A percentile compares a stretch with the other conserved stretches of the same genome.
phyloP scores from a whole-genome alignment of 1,140 invertebrate species.

The Bombus sibiricus region DNA sequence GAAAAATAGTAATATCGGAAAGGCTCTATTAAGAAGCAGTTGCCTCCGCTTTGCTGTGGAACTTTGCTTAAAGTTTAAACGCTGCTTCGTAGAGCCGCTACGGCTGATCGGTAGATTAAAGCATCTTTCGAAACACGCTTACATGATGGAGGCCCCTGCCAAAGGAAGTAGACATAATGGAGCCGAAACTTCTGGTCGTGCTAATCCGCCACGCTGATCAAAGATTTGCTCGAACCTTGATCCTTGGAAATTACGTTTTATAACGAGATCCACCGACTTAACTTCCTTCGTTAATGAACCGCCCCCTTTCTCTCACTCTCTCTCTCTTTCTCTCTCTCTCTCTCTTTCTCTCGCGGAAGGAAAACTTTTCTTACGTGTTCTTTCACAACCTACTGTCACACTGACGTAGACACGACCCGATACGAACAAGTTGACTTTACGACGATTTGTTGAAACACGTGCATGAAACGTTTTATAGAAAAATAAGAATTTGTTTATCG shows the following conservation, averaged over 20 bases:
- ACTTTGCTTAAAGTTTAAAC: conserved; percentile 53
- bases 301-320: neutral
- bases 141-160: conserved; percentile 6
- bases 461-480: neutral
- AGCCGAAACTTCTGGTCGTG: neutral
- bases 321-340: too few species aligned
- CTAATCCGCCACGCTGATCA: conserved; percentile 39
- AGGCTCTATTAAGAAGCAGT: conserved; percentile 55
- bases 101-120: conserved; percentile 57
- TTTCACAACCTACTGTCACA: neutral
- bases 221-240: conserved; percentile 39
- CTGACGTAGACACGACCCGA: neutral
- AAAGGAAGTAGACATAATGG: conserved; percentile 36
- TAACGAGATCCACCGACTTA: neutral
- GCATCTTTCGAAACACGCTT: conserved; percentile 50
- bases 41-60: conserved; percentile 22
- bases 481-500: neutral
- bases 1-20: conserved; percentile 45
- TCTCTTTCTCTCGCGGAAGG: neutral
- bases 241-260: conserved; percentile 40
- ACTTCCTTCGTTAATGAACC: conserved; percentile 29
- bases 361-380: neutral
- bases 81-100: conserved; percentile 31
- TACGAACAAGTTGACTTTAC: neutral
- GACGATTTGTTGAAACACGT: neutral